Evolutionary conservation across 2,113 vertebrate genomes (phyloP).

Genomic region (Heloderma charlesbogerti): DNA sequence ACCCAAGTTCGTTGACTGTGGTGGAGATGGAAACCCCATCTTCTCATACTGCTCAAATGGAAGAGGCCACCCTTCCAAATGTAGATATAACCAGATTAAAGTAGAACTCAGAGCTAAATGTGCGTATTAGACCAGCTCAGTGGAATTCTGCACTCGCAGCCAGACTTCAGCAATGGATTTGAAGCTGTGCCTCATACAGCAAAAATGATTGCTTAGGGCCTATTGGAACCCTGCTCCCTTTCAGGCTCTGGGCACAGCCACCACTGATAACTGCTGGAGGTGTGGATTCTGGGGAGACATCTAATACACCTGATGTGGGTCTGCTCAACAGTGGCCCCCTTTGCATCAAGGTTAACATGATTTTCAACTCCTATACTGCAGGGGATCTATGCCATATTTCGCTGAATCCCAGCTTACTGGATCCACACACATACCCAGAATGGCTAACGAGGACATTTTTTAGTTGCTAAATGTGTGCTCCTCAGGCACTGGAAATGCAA

Average conservation of each 20-base stretch:
- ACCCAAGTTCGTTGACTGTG: no score
- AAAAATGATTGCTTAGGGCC: background rate
- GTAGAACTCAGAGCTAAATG: background rate
- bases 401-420: background rate
- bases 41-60: no score
- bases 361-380: background rate
- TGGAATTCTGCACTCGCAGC: background rate
- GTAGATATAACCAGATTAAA: background rate
- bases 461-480: background rate
- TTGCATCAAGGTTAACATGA: background rate
- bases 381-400: background rate
- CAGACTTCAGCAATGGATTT: background rate
- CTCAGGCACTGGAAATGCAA: background rate
- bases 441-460: background rate
- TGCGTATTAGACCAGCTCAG: background rate
- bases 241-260: no score
- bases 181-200: background rate
- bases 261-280: background rate
- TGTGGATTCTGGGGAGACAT: background rate
- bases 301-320: background rate
- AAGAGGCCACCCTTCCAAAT: background rate
- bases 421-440: background rate
- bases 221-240: background rate
- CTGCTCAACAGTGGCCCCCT: background rate
- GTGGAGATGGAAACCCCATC: no score